Conservation (phyloP, 2,888 invertebrate species). For the Drosophila greeni region DNA sequence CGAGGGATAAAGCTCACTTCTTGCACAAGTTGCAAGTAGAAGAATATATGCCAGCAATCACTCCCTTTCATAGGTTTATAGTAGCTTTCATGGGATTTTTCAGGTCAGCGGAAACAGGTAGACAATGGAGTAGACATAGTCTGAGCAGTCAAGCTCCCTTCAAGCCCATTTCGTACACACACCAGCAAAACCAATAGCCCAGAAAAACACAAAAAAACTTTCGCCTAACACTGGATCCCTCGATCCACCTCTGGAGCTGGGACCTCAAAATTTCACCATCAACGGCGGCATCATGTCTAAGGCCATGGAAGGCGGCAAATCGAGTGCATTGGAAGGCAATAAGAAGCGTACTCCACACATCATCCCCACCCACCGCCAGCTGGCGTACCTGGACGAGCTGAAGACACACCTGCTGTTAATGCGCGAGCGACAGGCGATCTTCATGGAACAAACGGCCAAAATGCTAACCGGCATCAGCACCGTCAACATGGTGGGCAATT, state of each 20-base stretch:
- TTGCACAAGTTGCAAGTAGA: background rate
- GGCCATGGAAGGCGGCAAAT: conserved; percentile 43
- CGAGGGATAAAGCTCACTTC: background rate
- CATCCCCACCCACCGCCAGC: conserved; percentile 47
- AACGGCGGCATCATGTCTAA: conserved; percentile 1
- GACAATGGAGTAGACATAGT: background rate
- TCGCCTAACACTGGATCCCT: background rate
- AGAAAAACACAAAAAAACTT: conserved; percentile 9
- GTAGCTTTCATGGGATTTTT: background rate
- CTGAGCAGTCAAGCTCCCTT: background rate
- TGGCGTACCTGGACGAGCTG: conserved; percentile 62
- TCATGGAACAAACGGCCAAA: conserved; percentile 55
- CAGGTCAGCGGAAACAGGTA: background rate
- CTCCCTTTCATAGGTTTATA: background rate
- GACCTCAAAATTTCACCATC: conserved; percentile 43
- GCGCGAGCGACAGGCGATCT: conserved; percentile 54
- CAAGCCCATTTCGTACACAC: background rate
- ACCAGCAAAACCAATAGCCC: conserved; percentile 9
- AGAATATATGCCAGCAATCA: too few relatives aligned
- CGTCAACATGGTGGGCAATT: background rate
- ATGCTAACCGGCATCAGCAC: conserved; percentile 46
- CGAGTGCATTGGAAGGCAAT: conserved; percentile 43
- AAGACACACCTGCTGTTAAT: conserved; percentile 55
- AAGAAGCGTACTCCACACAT: conserved; percentile 30
- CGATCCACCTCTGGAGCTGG: background rate